Base-by-base conservation (phyloP, 2,113 vertebrate genomes). In the Dinomys branickii region DNA sequence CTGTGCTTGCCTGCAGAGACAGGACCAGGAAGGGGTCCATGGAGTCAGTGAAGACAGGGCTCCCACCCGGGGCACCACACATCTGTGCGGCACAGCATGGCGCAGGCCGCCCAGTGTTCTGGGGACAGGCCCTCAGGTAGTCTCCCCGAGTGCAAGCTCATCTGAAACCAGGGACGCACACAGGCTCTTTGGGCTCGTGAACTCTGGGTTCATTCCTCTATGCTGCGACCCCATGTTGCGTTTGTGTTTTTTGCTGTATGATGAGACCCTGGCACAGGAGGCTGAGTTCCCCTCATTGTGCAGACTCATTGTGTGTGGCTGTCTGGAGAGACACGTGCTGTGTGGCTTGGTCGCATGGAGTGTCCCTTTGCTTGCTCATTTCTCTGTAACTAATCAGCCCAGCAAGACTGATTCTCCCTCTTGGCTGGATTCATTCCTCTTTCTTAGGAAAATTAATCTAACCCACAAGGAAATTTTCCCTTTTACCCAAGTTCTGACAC, bases 381-480 rank as follows among this genome's bases (percentile, higher is more conserved):
- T 84, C 71, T 94, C 47, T 69, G 5, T 54, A 41, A 52, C 3
- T 35, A 7, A 47, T 22, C 56, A 11, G 11, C 41, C 54, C 28
- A 56, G 13, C 35, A 67, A 82, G 58, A 85, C 10, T 22, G 1
- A 73, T 38, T 67, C 13, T 77, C 69, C 19, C 33, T 38, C 26
- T 17, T 1, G n/a, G 19, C 35, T 63, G 10, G 35, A 38, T 58
- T 91, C 78, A 73, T 93, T 89, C 87, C 78, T 92, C 83, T 91
- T 97, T 91, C 47, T 77, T 52, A 93, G 83, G 95, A 86, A 97
- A 97, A 97, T 88, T 47, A 89, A 24, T 69, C 24, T 88, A 67
- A 73, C 73, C 94, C 88, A 80, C 47, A 92, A 83, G 50, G 58
- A 67, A 77, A 33, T 73, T n/a, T 84, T 85, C 90, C n/a, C 58